A percentile compares a stretch with the other conserved stretches of the same genome.
Evolutionary conservation across 2,113 vertebrate species (phyloP).

Genomic region (Felis chaus): DNA sequence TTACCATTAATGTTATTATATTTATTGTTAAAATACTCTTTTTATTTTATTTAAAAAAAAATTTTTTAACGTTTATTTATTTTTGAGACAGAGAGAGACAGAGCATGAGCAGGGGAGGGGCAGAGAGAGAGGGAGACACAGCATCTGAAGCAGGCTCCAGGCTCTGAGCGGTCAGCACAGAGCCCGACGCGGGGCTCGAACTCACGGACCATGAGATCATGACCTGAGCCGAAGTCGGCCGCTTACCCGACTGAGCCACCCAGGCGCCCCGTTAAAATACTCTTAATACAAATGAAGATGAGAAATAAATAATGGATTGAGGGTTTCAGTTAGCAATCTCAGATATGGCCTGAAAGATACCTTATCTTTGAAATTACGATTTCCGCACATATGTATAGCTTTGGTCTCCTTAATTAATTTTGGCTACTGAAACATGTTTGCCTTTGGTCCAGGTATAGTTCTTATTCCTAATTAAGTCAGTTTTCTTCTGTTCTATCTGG

Average conservation of each 20-base stretch:
- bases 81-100: too few species aligned
- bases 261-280: not conserved
- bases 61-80: too few species aligned
- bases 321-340: not conserved
- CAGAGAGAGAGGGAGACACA: too few species aligned
- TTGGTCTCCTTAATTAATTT: not conserved
- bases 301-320: not conserved
- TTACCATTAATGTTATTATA: not conserved
- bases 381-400: not conserved
- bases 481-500: constrained; percentile 4
- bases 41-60: too few species aligned
- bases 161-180: too few species aligned
- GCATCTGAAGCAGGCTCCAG: too few species aligned
- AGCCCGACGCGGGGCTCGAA: too few species aligned
- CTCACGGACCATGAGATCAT: too few species aligned
- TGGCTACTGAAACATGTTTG: not conserved
- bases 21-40: not conserved
- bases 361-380: not conserved
- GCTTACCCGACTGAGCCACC: too few species aligned
- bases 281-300: not conserved
- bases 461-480: not conserved
- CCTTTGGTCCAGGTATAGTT: not conserved
- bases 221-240: too few species aligned
- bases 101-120: too few species aligned
- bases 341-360: not conserved